Evolutionary conservation across 2,888 invertebrate genomes (phyloP).

Genomic region (Achlya flavicornis): DNA sequence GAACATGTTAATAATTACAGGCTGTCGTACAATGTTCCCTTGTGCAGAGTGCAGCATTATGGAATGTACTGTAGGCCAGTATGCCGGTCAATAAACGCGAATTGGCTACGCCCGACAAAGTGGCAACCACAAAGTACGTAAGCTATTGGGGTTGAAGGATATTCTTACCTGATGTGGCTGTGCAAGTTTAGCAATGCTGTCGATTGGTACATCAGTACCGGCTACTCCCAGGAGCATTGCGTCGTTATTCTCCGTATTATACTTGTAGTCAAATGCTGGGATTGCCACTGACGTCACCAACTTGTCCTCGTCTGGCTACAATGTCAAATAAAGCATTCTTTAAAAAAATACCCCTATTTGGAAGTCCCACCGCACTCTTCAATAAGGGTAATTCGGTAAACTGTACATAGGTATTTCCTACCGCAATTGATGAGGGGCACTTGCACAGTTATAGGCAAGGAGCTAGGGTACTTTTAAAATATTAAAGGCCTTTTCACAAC

Average conservation of each 20-base stretch:
- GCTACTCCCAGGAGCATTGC: constrained; percentile 96
- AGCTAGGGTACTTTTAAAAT: neutral
- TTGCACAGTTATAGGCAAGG: neutral
- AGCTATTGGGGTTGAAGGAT: too few species aligned
- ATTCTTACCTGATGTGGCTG: constrained; percentile 91
- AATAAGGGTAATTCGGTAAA: neutral
- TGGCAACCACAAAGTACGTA: too few species aligned
- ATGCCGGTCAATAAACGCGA: too few species aligned
- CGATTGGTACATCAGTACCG: constrained; percentile 96
- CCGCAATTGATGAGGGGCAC: neutral
- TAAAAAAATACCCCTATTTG: neutral
- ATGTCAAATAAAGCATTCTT: constrained; percentile 15
- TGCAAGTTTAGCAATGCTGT: constrained; percentile 94
- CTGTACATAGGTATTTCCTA: neutral
- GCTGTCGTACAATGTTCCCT: too few species aligned
- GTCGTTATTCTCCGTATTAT: constrained; percentile 83
- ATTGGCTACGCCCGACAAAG: too few species aligned
- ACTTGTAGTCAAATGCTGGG: constrained; percentile 93
- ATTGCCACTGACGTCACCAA: constrained; percentile 96
- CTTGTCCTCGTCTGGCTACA: constrained; percentile 82
- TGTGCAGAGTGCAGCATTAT: too few species aligned
- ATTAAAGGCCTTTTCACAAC: too few species aligned
- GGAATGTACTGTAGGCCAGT: too few species aligned
- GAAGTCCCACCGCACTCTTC: neutral
- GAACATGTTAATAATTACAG: too few species aligned